Evolutionary conservation across 2,888 invertebrate genomes (phyloP).

Genomic region (Melanargia galathea): DNA sequence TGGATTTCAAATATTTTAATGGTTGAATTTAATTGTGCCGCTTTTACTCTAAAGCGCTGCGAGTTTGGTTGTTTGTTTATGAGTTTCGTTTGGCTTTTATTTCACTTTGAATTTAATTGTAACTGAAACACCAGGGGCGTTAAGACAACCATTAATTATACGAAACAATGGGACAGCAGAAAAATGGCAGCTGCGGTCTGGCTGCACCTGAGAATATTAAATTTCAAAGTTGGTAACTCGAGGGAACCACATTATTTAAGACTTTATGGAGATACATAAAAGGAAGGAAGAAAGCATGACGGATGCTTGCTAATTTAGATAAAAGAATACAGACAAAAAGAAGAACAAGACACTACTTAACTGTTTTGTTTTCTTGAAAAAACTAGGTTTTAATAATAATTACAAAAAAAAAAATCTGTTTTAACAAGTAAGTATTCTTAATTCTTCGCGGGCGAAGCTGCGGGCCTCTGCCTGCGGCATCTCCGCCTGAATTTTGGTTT

Average conservation of each 20-base stretch:
- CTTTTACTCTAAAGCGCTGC: neutral
- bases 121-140: constrained; percentile 15
- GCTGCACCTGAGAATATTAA: constrained; percentile 26
- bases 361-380: too few species aligned
- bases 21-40: neutral
- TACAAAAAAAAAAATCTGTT: too few species aligned
- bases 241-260: constrained; percentile 1
- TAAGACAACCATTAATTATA: constrained; percentile 26
- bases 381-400: too few species aligned
- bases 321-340: too few species aligned
- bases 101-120: constrained; percentile 22
- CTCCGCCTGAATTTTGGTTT: too few species aligned
- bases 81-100: constrained; percentile 24
- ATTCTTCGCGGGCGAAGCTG: too few species aligned
- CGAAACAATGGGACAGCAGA: constrained; percentile 18
- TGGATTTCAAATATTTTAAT: constrained; percentile 5
- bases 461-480: too few species aligned
- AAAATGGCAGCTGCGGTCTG: constrained; percentile 23
- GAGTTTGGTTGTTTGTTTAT: constrained; percentile 19
- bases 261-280: constrained; percentile 2
- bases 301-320: neutral
- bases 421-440: too few species aligned
- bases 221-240: constrained; percentile 17
- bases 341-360: too few species aligned
- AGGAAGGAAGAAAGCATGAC: neutral